Evolutionary conservation across 2,888 invertebrate species (phyloP).

Genomic region (Orchesella flavescens): DNA sequence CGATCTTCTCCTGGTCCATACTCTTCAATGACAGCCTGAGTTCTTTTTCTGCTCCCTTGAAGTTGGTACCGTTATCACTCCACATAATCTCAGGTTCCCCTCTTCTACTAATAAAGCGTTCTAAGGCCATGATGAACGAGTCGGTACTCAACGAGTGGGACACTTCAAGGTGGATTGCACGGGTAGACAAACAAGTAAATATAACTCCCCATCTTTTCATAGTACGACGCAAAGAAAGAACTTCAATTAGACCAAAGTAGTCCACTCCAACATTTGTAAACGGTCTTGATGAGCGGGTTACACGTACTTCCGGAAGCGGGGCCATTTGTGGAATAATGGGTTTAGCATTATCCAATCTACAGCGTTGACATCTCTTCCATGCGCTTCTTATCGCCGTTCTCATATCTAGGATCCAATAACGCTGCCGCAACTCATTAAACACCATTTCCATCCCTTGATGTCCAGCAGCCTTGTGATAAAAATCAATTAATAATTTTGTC

Average conservation of each 20-base stretch:
- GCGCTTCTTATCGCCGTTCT: too few species aligned
- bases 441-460: conserved; percentile 18
- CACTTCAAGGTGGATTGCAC: too few species aligned
- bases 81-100: too few species aligned
- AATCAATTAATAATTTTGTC: neutral
- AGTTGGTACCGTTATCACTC: too few species aligned
- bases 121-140: too few species aligned
- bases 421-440: conserved; percentile 20
- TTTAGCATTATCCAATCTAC: neutral
- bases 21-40: neutral
- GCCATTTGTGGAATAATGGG: conserved; percentile 11
- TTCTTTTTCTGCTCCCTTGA: too few species aligned
- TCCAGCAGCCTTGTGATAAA: neutral
- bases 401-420: too few species aligned
- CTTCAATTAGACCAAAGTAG: conserved; percentile 33
- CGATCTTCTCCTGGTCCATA: neutral
- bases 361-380: neutral
- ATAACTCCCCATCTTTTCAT: conserved; percentile 10
- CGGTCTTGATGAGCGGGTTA: neutral
- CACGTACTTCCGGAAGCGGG: neutral
- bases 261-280: too few species aligned
- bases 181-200: too few species aligned
- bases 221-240: neutral
- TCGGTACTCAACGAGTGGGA: too few species aligned
- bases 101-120: too few species aligned